Base-by-base conservation (phyloP, 2,113 vertebrate species). In the Triplophysa dalaica region DNA sequence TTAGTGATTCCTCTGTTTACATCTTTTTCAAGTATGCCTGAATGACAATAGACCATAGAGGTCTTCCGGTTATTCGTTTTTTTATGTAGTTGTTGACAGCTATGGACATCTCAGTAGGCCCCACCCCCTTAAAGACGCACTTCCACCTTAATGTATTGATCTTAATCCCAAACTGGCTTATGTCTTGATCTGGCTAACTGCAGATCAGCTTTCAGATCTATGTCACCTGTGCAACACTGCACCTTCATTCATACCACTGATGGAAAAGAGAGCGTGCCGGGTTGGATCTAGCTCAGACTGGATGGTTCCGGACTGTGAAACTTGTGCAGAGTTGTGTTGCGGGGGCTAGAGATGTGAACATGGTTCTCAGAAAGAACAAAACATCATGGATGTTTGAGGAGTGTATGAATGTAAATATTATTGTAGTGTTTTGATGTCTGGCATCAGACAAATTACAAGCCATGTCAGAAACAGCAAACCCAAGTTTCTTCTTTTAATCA, bases 91-190 rank as follows among this genome's bases (percentile, higher is more conserved):
- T 12, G 9, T 41, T 26, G 16, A 12, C 50, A 75, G 22, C 41
- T 66, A 38, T 38, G 33, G 62, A 67, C 11, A 41, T 78, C 64
- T 77, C 29, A 62, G 65, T 75, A 72, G 70, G 64, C 24, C 62
- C 75, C 58, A 0, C 14, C 50, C 3, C 50, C 14, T 21, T 56
- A 77, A 73, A 82, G 22, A 79, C 60, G 54, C 70, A 72, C 14
- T 43, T 76, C 38, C 17, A n/a, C 26, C 29, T 16, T 77, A 75
- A 60, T 75, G 69, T 64, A 78, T 64, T 33, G 63, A 52, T 77
- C 66, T 65, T 76, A 80, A 82, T 82, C 72, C 77, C 70, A n/a
- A 58, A 58, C 19, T n/a, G n/a, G 19, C 2, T 68, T 69, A 72
- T 76, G 50, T 79, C 56, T 79, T 41, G 16, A 54, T 61, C 19